These are phyloP conservation scores for Kryptolebias marmoratus DNA, from an alignment of 2,113 vertebrate genomes.

Conservation along the genomic window DNA sequence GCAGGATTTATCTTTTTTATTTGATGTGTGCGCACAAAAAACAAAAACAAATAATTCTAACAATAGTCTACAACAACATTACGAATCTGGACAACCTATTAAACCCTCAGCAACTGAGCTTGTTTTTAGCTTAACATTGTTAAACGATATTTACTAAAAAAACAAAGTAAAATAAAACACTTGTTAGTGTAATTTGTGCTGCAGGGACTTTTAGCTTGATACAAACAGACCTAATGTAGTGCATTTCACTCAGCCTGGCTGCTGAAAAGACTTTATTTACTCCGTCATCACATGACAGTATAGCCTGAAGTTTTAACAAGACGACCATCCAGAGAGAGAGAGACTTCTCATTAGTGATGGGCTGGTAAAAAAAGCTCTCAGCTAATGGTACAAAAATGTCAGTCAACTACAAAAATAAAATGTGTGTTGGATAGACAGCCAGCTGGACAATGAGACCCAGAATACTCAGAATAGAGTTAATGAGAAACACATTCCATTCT, in stretches of 20 bases:
- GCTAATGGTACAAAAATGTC: constrained; percentile 65
- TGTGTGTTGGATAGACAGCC: constrained; percentile 26
- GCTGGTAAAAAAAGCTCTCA: constrained; percentile 37
- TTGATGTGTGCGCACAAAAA: not conserved
- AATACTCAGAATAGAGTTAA: constrained; percentile 23
- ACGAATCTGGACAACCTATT: not conserved
- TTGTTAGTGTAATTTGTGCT: not conserved
- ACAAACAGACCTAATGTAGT: constrained; percentile 9
- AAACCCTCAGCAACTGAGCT: not conserved
- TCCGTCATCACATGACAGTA: constrained; percentile 43
- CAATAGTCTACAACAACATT: not conserved
- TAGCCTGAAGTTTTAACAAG: constrained; percentile 53
- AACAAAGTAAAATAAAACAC: not conserved
- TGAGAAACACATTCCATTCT: constrained; percentile 27
- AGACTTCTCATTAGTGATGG: constrained; percentile 55
- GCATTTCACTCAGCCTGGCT: constrained; percentile 10
- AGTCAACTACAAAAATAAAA: constrained; percentile 41
- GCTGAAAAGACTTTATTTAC: constrained; percentile 41
- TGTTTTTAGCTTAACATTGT: not conserved
- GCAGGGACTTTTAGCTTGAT: constrained; percentile 5
- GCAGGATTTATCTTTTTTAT: not conserved
- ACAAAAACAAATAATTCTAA: not conserved
- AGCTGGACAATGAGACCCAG: constrained; percentile 30
- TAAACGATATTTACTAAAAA: not conserved
- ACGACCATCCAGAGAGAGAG: constrained; percentile 41